These are phyloP conservation scores for Temnothorax curvispinosus DNA, from an alignment of 1,140 invertebrate genomes.

Conservation along the genomic window DNA sequence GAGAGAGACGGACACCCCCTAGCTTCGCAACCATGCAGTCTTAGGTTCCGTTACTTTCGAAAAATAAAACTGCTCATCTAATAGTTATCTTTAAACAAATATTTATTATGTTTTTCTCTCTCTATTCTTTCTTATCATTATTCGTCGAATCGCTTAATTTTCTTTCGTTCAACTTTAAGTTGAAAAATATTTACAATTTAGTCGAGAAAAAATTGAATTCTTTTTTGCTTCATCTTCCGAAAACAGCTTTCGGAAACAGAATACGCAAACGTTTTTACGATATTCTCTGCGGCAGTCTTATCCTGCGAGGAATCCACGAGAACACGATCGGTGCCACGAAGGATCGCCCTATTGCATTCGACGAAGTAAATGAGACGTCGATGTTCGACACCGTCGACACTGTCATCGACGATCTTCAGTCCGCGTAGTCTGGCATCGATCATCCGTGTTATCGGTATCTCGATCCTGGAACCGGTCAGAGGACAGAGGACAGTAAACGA, in stretches of 20 bases:
- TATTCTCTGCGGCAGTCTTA: not conserved
- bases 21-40: not conserved
- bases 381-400: conserved; percentile 64
- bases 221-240: not conserved
- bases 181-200: not conserved
- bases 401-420: conserved; percentile 59
- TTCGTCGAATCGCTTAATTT: not conserved
- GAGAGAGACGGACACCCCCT: not conserved
- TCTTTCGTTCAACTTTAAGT: not conserved
- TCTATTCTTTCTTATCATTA: not conserved
- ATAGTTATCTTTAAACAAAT: not conserved
- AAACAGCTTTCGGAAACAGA: not conserved
- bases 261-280: not conserved
- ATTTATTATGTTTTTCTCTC: not conserved
- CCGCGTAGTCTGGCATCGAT: conserved; percentile 79
- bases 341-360: conserved; percentile 31
- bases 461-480: conserved; percentile 78
- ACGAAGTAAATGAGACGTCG: conserved; percentile 71
- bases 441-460: conserved; percentile 83
- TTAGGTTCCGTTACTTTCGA: not conserved
- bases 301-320: conserved; percentile 36
- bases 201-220: not conserved
- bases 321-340: conserved; percentile 4
- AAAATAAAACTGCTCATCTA: not conserved
- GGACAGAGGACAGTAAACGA: conserved; percentile 64